These are phyloP conservation scores for Melinaea menophilus DNA, from an alignment of 2,888 invertebrate genomes.

Conservation along the genomic window DNA sequence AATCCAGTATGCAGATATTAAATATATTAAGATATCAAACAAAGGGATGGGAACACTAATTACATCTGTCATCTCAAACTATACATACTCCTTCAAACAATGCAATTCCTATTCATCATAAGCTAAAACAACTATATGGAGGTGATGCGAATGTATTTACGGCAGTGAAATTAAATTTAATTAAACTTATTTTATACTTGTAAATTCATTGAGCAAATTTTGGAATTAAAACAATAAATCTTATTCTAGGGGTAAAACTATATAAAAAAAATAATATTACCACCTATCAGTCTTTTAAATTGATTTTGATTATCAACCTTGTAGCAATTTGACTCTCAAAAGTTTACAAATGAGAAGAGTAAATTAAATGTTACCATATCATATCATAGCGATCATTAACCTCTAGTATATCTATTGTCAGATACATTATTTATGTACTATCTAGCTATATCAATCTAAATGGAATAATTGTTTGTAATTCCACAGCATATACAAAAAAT, in stretches of 20 bases:
- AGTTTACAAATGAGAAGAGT: constrained; percentile 66
- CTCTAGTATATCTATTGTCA: constrained; percentile 61
- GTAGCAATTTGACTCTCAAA: constrained; percentile 73
- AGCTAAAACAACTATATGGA: constrained; percentile 32
- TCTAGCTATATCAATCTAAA: constrained; percentile 30
- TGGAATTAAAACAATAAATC: constrained; percentile 70
- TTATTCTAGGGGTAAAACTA: constrained; percentile 77
- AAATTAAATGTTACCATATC: constrained; percentile 27
- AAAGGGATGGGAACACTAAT: not conserved
- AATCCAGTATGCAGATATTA: constrained; percentile 1
- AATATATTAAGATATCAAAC: not conserved
- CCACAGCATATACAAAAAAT: constrained; percentile 18
- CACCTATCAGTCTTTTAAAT: constrained; percentile 80
- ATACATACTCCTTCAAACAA: constrained; percentile 10
- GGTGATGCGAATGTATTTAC: constrained; percentile 33
- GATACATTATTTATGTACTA: constrained; percentile 37
- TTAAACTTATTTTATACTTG: constrained; percentile 42
- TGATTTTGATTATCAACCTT: constrained; percentile 76
- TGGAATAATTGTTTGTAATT: constrained; percentile 16
- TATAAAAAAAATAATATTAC: constrained; percentile 74
- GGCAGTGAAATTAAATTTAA: constrained; percentile 58
- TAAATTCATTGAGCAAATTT: constrained; percentile 70
- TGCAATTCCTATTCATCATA: constrained; percentile 40
- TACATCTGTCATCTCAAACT: not conserved
- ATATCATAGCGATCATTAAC: constrained; percentile 32